These are phyloP conservation scores for Etheostoma nigrum DNA, from an alignment of 2,797 vertebrate genomes.

Conservation along the genomic window DNA sequence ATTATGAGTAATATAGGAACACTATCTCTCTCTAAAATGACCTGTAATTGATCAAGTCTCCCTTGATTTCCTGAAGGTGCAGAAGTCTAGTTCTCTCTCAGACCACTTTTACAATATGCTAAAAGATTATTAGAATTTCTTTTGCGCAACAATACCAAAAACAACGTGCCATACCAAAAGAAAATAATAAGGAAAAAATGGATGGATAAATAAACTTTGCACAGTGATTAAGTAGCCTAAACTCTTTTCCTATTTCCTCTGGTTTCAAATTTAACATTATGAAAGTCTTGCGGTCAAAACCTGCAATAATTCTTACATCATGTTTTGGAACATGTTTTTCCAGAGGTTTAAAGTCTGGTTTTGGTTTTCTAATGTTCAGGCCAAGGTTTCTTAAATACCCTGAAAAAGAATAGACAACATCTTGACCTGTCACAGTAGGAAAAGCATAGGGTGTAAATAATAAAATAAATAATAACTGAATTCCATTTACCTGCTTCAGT, in stretches of 20 bases:
- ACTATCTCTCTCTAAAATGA: too few species aligned
- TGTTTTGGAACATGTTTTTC: background rate
- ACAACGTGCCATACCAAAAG: background rate
- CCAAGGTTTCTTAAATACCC: background rate
- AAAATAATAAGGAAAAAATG: background rate
- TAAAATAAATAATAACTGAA: background rate
- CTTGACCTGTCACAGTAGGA: background rate
- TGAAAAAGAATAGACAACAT: background rate
- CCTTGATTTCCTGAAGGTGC: too few species aligned
- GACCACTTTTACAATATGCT: too few species aligned
- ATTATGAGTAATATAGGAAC: background rate
- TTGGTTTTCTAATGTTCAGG: background rate
- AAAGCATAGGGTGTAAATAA: background rate
- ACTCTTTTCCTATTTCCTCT: background rate
- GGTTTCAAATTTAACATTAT: background rate
- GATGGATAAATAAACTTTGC: background rate
- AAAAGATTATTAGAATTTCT: too few species aligned
- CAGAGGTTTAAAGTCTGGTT: too few species aligned
- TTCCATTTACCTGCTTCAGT: background rate
- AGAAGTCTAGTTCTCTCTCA: too few species aligned
- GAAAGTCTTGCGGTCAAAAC: background rate
- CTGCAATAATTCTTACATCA: background rate
- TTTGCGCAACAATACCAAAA: too few species aligned
- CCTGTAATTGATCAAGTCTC: too few species aligned
- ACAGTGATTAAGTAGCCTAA: background rate